Percentiles rank a stretch among this genome's conserved stretches.
Evolutionary conservation across 2,888 invertebrate species (phyloP).

Genomic region (Campoplex nolae): DNA sequence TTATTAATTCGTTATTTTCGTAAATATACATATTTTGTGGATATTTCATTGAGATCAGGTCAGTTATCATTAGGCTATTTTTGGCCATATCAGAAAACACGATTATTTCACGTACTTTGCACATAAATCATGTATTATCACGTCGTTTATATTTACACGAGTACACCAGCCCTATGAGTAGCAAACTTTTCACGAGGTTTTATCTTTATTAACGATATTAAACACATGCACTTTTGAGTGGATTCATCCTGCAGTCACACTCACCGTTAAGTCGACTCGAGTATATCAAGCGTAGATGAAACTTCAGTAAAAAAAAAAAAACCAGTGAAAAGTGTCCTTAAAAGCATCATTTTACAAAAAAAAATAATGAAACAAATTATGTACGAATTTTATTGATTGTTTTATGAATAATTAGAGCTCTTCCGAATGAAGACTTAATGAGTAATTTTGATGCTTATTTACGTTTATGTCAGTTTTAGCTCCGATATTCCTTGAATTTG

Average conservation of each 20-base stretch:
- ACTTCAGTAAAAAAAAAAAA: slow-evolving; percentile 13
- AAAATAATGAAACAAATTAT: neutral
- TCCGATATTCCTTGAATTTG: slow-evolving; percentile 4
- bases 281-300: slow-evolving; percentile 41
- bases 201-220: neutral
- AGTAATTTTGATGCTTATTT: slow-evolving; percentile 10
- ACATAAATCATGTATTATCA: neutral
- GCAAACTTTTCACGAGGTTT: neutral
- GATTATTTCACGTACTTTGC: slow-evolving; percentile 33
- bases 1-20: slow-evolving; percentile 48
- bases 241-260: slow-evolving; percentile 24
- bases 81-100: slow-evolving; percentile 34
- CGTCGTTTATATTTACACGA: neutral
- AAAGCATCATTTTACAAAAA: neutral
- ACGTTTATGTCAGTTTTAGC: slow-evolving; percentile 13
- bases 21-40: slow-evolving; percentile 17
- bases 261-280: slow-evolving; percentile 30
- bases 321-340: neutral
- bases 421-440: neutral
- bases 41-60: slow-evolving; percentile 43
- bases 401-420: neutral
- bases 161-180: slow-evolving; percentile 17
- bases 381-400: neutral
- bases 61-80: slow-evolving; percentile 40
- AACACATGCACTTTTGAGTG: slow-evolving; percentile 22